phyloP scores from a whole-genome alignment of 2,888 invertebrate genomes.

The Eristalinus aeneus region DNA sequence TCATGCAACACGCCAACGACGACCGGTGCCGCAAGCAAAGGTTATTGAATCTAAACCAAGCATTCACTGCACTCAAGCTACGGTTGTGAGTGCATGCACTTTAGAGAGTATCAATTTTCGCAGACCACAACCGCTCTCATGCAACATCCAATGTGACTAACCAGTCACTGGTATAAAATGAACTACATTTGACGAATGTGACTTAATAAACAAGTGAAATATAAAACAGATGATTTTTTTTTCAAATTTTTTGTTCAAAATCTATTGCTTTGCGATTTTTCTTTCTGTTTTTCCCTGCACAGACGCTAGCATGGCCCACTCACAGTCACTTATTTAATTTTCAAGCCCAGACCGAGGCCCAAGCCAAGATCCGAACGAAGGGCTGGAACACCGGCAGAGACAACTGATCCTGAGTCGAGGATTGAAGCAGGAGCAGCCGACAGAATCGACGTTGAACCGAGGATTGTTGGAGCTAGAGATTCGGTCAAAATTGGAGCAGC shows the following conservation, averaged over 20 bases:
- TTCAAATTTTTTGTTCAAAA: constrained; percentile 60
- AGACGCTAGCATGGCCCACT: constrained; percentile 25
- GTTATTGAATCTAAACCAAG: no score
- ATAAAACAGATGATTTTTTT: constrained; percentile 2
- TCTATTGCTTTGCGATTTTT: constrained; percentile 64
- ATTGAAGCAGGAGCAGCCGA: constrained; percentile 8
- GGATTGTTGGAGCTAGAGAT: background rate
- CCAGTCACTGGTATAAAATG: no score
- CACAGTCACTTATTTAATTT: constrained; percentile 30
- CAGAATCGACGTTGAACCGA: constrained; percentile 35
- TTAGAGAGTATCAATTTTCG: no score
- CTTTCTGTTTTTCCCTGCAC: constrained; percentile 11
- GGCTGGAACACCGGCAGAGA: constrained; percentile 21
- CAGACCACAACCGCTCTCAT: no score
- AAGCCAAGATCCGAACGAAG: constrained; percentile 40
- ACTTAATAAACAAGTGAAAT: no score
- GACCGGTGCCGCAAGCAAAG: no score
- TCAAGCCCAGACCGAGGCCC: constrained; percentile 45
- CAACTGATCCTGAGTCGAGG: constrained; percentile 6
- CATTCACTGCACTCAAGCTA: no score
- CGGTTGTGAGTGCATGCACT: no score
- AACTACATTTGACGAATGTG: no score
- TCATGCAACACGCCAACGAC: no score
- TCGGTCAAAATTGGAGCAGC: constrained; percentile 13
- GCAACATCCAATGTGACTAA: no score